Base-by-base conservation (phyloP, 2,797 vertebrate species). In the Steatocranus sp. region DNA sequence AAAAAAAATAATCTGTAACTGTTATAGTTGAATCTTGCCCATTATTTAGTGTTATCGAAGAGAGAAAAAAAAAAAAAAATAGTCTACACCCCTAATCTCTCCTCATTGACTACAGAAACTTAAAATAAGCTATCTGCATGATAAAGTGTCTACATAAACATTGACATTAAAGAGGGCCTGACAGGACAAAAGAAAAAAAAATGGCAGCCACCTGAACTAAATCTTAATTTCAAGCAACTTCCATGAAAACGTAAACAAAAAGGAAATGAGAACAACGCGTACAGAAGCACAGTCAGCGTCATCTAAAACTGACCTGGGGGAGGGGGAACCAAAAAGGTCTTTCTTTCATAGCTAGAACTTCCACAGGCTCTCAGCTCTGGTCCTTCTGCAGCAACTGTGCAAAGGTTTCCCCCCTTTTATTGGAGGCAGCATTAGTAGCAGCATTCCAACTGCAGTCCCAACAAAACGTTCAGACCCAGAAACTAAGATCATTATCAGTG, bases 231-330 rank as follows among this genome's bases (percentile, higher is more conserved):
- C 32, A 79, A 83, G 76, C 85, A 76, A 23, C 66, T 75, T 86
- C 84, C 78, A 83, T 41, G 17, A 78, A 89, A 76, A 91, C 23
- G 89, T 95, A 93, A 95, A 95, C 94, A 88, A 87, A 84, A 84
- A 84, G 85, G 23, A 83, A 75, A 83, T 79, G 50, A 86, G 32
- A 78, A 83, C 23, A 81, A 80, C 18, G 79, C 4, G 86, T 51
- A 76, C 41, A 84, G 27, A 91, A 88, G 53, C 51, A 85, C 61
- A 84, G 46, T 73, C 43, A 83, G 66, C 20, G 81, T 87, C n/a
- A 75, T 81, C 54, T 85, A 51, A 83, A 90, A 83, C 53, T 23
- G 79, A 91, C 76, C 66, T 46, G 36, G 50, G 81, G 74, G 75
- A 70, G 75, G 53, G 82, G 81, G 79, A 70, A 80, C 36, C n/a